Conservation (phyloP, 2,888 invertebrate genomes). For the Phymatocera aterrima region DNA sequence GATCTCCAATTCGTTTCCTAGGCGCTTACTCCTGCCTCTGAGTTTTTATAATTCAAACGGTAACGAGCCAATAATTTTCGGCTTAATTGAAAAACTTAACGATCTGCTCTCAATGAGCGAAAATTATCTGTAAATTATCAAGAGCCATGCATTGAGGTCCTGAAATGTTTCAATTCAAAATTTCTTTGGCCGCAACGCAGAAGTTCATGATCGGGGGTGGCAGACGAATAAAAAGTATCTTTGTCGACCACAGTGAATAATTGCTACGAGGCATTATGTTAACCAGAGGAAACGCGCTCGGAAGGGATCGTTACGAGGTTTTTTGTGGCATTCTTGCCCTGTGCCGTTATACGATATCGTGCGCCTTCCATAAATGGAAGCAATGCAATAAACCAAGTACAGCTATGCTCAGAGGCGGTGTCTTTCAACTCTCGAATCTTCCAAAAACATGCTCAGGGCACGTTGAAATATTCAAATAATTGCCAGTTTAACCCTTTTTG, state of each 20-base stretch:
- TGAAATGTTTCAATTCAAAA: slow-evolving; percentile 35
- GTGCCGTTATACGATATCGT: slow-evolving; percentile 12
- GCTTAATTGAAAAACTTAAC: slow-evolving; percentile 7
- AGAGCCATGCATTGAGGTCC: neutral
- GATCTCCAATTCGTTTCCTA: neutral
- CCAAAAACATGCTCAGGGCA: slow-evolving; percentile 3
- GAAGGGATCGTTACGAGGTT: slow-evolving; percentile 3
- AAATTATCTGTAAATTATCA: slow-evolving; percentile 24
- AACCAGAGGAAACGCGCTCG: slow-evolving; percentile 21
- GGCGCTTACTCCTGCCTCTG: neutral
- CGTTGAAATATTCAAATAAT: slow-evolving; percentile 32
- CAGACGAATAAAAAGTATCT: slow-evolving; percentile 4
- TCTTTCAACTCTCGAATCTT: slow-evolving; percentile 13
- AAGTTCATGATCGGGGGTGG: neutral
- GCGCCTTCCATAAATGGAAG: slow-evolving; percentile 28
- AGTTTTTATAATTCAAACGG: neutral
- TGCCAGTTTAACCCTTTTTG: neutral
- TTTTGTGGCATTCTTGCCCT: neutral
- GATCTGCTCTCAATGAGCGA: neutral
- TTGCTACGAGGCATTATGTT: slow-evolving; percentile 13
- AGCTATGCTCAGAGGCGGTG: slow-evolving; percentile 14
- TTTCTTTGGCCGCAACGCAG: neutral
- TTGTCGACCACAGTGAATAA: slow-evolving; percentile 15
- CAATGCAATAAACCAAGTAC: slow-evolving; percentile 6
- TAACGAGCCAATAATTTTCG: neutral